Percentiles rank a stretch among this genome's conserved stretches.
Evolutionary conservation across 1,140 invertebrate genomes (phyloP).

Genomic region (Proctacanthus coquilletti): DNA sequence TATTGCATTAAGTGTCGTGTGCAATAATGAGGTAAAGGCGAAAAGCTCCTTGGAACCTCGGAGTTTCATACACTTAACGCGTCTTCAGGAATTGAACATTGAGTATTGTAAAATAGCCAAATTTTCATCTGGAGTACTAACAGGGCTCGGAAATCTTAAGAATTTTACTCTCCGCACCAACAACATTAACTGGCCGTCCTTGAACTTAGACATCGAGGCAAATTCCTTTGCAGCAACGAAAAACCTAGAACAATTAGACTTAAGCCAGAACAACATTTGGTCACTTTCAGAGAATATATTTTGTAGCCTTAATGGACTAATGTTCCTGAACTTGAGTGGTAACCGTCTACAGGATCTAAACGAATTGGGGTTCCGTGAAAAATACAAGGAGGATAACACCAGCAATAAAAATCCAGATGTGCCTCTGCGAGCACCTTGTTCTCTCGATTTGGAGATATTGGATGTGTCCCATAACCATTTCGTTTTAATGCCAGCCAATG

Average conservation of each 20-base stretch:
- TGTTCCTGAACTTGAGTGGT: constrained; percentile 62
- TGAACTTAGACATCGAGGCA: constrained; percentile 59
- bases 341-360: constrained; percentile 72
- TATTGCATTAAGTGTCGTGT: constrained; percentile 58
- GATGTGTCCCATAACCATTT: constrained; percentile 78
- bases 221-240: constrained; percentile 53
- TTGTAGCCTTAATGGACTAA: constrained; percentile 61
- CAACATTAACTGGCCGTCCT: constrained; percentile 59
- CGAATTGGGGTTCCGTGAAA: constrained; percentile 58
- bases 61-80: constrained; percentile 61
- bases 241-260: constrained; percentile 64
- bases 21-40: constrained; percentile 57
- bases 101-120: constrained; percentile 71
- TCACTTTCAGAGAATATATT: constrained; percentile 71
- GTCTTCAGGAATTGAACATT: constrained; percentile 59
- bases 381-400: constrained; percentile 26
- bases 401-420: constrained; percentile 1
- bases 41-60: constrained; percentile 55
- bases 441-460: constrained; percentile 61
- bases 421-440: constrained; percentile 37
- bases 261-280: constrained; percentile 79
- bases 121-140: constrained; percentile 56
- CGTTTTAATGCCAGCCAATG: constrained; percentile 58
- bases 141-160: constrained; percentile 54
- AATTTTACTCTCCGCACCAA: constrained; percentile 68